phyloP scores from a whole-genome alignment of 2,888 invertebrate species.

The Anoplius nigerrimus region DNA sequence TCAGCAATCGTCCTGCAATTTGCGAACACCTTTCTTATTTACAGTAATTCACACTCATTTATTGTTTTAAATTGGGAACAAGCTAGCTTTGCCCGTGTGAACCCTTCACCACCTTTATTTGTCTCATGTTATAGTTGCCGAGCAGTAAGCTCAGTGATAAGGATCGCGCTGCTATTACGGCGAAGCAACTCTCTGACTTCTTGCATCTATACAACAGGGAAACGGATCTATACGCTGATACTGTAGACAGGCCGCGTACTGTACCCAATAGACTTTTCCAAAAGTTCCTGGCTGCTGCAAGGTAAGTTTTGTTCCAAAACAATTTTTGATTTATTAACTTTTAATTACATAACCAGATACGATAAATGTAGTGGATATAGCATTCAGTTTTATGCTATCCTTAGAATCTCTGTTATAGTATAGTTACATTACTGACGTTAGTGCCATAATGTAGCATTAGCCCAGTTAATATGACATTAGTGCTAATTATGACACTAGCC shows the following conservation, averaged over 20 bases:
- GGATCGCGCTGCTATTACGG: conserved; percentile 88
- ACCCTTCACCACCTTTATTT: conserved; percentile 12
- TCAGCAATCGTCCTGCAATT: conserved; percentile 82
- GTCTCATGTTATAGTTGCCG: conserved; percentile 78
- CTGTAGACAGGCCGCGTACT: conserved; percentile 81
- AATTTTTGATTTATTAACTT: neutral
- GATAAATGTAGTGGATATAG: neutral
- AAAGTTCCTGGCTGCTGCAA: conserved; percentile 80
- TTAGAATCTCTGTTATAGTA: neutral
- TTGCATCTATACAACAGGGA: conserved; percentile 89
- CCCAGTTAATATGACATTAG: too few species aligned
- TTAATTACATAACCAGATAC: neutral
- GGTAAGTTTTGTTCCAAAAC: conserved; percentile 69
- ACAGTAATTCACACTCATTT: conserved; percentile 73
- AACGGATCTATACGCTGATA: conserved; percentile 86
- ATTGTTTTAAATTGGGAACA: conserved; percentile 13
- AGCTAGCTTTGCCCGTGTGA: conserved; percentile 7
- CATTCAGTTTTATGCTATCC: neutral
- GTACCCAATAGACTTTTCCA: conserved; percentile 78
- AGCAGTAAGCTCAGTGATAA: conserved; percentile 85
- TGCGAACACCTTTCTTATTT: conserved; percentile 82
- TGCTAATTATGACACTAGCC: too few species aligned
- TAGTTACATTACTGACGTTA: too few species aligned
- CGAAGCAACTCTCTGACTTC: conserved; percentile 90
- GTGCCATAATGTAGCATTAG: too few species aligned